Conservation (phyloP, 2,113 vertebrate genomes). For the Tretioscincus oriximinensis region DNA sequence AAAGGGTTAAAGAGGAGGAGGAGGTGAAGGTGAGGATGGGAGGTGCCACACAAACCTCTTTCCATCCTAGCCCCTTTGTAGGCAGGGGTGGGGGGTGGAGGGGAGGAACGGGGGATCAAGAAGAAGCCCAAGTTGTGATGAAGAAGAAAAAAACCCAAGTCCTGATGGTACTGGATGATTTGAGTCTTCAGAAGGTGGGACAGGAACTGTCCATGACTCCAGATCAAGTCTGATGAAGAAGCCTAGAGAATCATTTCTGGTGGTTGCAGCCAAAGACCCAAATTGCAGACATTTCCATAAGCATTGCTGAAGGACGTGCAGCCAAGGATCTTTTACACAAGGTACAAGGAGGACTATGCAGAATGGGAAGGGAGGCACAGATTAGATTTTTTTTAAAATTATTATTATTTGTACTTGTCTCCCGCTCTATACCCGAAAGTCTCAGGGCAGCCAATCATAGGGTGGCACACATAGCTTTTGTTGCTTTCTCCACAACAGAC, state of each 20-base stretch:
- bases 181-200: not conserved
- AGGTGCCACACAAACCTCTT: too few relatives aligned
- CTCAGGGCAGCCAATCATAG: too few relatives aligned
- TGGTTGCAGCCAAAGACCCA: not conserved
- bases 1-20: not conserved
- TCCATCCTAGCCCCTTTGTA: too few relatives aligned
- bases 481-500: too few relatives aligned
- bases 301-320: too few relatives aligned
- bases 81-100: not conserved
- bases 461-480: too few relatives aligned
- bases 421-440: too few relatives aligned
- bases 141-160: too few relatives aligned
- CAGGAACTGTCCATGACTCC: not conserved
- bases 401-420: too few relatives aligned
- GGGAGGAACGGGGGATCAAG: too few relatives aligned
- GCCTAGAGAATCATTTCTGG: not conserved
- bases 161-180: not conserved
- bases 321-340: too few relatives aligned
- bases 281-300: not conserved
- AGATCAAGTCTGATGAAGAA: not conserved
- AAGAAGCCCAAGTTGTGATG: not conserved
- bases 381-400: too few relatives aligned
- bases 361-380: not conserved
- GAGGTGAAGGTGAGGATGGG: not conserved
- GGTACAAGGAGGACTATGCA: not conserved